A percentile compares a stretch with the other conserved stretches of the same genome.
These are phyloP conservation scores for Neoscelio sp. DNA, from an alignment of 2,888 invertebrate genomes.

Conservation along the genomic window DNA sequence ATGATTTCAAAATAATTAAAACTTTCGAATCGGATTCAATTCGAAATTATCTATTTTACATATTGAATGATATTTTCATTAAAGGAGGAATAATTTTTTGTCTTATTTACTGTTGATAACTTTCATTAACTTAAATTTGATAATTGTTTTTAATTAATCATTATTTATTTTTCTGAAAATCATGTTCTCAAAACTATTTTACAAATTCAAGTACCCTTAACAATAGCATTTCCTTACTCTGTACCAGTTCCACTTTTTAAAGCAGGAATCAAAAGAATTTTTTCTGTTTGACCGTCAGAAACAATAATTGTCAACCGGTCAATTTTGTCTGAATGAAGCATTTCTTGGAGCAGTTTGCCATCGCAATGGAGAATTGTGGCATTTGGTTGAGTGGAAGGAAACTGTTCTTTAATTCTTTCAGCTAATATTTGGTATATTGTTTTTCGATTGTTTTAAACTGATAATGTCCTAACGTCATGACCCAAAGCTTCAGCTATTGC, in stretches of 20 bases:
- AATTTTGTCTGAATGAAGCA: not conserved
- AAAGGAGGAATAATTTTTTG: too few species aligned
- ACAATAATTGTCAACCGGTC: slow-evolving; percentile 3
- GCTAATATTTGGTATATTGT: slow-evolving; percentile 33
- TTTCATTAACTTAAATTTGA: too few species aligned
- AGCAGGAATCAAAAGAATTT: not conserved
- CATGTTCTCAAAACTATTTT: not conserved
- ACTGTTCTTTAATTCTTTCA: slow-evolving; percentile 21
- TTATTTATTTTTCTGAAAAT: not conserved
- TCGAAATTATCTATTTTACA: too few species aligned
- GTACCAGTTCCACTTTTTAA: slow-evolving; percentile 5
- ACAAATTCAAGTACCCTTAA: not conserved
- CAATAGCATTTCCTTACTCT: not conserved
- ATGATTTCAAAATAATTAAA: too few species aligned
- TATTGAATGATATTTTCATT: too few species aligned
- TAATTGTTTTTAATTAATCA: too few species aligned
- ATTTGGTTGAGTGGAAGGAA: slow-evolving; percentile 1
- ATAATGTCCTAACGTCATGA: slow-evolving; percentile 50
- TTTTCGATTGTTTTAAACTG: slow-evolving; percentile 41
- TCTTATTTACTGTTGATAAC: too few species aligned
- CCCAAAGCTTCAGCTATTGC: slow-evolving; percentile 48
- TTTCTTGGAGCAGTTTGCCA: slow-evolving; percentile 9
- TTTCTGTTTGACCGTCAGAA: not conserved
- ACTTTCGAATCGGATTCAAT: too few species aligned
- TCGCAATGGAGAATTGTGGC: slow-evolving; percentile 4